Evolutionary conservation across 2,888 invertebrate species (phyloP).

Genomic region (Heteropelma amictum): DNA sequence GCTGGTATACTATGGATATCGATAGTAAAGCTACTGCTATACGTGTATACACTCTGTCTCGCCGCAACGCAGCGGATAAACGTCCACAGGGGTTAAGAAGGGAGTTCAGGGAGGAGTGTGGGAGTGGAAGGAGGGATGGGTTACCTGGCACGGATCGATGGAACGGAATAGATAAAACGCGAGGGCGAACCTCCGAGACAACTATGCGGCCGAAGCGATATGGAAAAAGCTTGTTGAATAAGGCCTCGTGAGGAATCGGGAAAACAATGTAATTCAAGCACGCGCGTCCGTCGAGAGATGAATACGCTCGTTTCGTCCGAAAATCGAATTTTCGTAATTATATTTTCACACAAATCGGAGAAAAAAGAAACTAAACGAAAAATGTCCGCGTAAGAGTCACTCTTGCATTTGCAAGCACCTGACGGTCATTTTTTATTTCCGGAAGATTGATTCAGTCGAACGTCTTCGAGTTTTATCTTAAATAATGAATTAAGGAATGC

Average conservation of each 20-base stretch:
- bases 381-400: background rate
- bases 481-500: no score
- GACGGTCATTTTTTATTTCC: no score
- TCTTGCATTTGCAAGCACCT: background rate
- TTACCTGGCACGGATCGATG: conserved; percentile 57
- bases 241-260: no score
- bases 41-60: conserved; percentile 18
- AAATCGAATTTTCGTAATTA: background rate
- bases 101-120: background rate
- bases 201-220: conserved; percentile 12
- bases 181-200: conserved; percentile 38
- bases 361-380: no score
- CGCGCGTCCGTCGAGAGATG: no score
- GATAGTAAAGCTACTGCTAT: conserved; percentile 27
- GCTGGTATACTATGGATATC: no score
- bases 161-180: conserved; percentile 56
- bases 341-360: no score
- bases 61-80: conserved; percentile 36
- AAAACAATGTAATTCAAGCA: no score
- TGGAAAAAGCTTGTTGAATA: conserved; percentile 24
- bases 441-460: no score
- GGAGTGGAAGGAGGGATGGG: conserved; percentile 33
- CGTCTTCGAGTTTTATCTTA: no score
- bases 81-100: background rate
- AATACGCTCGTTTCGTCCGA: background rate